Base-by-base conservation (phyloP, 1,140 invertebrate species). In the Bombus difficillimus region DNA sequence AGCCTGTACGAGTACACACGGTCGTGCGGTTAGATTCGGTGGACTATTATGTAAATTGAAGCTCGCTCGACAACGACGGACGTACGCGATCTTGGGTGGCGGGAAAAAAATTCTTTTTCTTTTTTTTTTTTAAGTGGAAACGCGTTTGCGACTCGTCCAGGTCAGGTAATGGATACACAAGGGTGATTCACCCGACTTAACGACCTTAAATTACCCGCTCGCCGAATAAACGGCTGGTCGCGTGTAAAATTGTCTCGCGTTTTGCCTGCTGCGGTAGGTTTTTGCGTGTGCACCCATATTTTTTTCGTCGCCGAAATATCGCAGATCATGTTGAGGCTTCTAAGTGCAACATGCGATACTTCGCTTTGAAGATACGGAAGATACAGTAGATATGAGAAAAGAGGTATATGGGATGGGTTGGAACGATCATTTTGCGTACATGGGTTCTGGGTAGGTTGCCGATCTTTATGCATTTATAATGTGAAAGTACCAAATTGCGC, bases 21-120 rank as follows among this genome's bases (percentile, higher is more conserved):
- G 37, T 53, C 41, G 18, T 59, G n/a, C n/a, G 62, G 22, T 47
- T 57, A 57, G 69, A 73, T 73, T 64, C 43, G 32, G 41, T n/a
- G 32, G 53, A 47, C 57, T 64, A n/a, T 83, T 83, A 83, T 69
- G 37, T 47, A 71, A 83, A 83, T 77, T 15, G 28, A 62, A 43
- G 34, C 32, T 59, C 32, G 57, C 18, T 53, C 47, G 47, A 53
- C 47, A 53, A 53, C 18, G 18, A 18, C 18, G 18, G 6, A 57
- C 66, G 22, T 3, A 32, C 66, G 25, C 34, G 66, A 71, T 47
- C 25, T 25, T 32, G 41, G 22, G 28, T 62, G 18, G 47, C 62
- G n/a, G 32, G 13, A 32, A 34, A 66, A 32, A 34, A 18, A 6
- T 64, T 59, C 53, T 57, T 57, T 25, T 62, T n/a, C 3, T 12